phyloP scores from a whole-genome alignment of 2,888 invertebrate species.

The Cremastinae sp. region DNA sequence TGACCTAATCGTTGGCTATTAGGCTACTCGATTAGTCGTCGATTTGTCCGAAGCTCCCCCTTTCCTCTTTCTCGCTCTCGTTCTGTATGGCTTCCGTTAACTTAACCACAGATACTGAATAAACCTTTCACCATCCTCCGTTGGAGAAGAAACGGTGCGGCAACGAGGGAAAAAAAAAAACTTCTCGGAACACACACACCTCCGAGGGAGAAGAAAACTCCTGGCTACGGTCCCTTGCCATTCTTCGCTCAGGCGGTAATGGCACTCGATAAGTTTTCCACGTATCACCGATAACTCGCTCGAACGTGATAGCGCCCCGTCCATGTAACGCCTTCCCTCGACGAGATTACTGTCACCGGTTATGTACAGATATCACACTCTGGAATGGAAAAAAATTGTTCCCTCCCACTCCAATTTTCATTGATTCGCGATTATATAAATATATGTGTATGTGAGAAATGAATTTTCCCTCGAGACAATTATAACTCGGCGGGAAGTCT shows the following conservation, averaged over 20 bases:
- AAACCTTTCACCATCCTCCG: constrained; percentile 40
- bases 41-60: constrained; percentile 53
- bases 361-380: constrained; percentile 5
- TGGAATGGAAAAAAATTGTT: neutral
- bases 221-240: constrained; percentile 30
- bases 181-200: neutral
- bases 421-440: no score
- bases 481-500: no score
- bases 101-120: constrained; percentile 43
- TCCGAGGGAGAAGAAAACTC: constrained; percentile 9
- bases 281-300: constrained; percentile 9
- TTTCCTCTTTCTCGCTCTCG: constrained; percentile 11
- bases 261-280: constrained; percentile 41
- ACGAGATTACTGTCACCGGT: constrained; percentile 3
- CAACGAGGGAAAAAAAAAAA: constrained; percentile 2
- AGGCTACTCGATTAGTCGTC: constrained; percentile 60
- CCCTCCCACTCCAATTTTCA: neutral
- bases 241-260: constrained; percentile 35
- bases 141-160: constrained; percentile 18
- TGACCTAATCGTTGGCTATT: constrained; percentile 53
- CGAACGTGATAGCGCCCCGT: constrained; percentile 27
- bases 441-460: no score
- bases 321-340: neutral
- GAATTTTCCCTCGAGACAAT: no score
- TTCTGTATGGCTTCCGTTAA: constrained; percentile 10